Percentiles rank a stretch among this genome's conserved stretches.
Conservation (phyloP, 1,140 invertebrate species). For the Brachionus paranguensis region DNA sequence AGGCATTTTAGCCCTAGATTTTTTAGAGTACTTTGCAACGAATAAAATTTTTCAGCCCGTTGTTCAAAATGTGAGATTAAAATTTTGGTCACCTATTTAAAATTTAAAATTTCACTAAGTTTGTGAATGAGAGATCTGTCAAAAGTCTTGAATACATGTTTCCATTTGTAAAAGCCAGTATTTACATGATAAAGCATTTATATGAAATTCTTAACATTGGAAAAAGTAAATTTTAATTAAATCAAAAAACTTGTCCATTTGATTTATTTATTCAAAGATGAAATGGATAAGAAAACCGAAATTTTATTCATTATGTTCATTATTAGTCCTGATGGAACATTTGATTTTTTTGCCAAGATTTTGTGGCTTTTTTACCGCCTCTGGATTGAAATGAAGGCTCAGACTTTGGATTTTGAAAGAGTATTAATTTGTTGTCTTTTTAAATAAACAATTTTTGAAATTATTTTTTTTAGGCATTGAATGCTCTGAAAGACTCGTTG, state of each 20-base stretch:
- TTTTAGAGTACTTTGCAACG: background rate
- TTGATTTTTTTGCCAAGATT: constrained; percentile 27
- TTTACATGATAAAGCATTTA: constrained; percentile 20
- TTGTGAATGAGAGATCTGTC: background rate
- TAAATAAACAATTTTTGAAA: background rate
- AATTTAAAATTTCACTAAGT: background rate
- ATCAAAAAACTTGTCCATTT: background rate
- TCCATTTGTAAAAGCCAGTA: constrained; percentile 38
- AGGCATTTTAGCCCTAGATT: constrained; percentile 13
- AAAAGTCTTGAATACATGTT: constrained; percentile 18
- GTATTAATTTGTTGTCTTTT: background rate
- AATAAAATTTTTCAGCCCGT: background rate
- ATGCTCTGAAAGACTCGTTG: constrained; percentile 17
- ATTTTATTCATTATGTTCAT: constrained; percentile 35
- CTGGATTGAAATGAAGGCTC: constrained; percentile 38
- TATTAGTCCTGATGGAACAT: background rate
- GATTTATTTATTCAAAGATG: background rate
- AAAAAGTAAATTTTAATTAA: background rate
- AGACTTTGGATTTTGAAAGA: constrained; percentile 31
- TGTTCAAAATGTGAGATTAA: background rate
- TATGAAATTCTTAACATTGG: background rate
- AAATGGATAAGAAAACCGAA: background rate
- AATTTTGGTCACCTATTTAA: background rate
- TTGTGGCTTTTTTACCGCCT: constrained; percentile 18
- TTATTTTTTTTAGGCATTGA: background rate